Evolutionary conservation across 2,113 vertebrate genomes (phyloP).

Genomic region (Phrynocephalus versicolor): DNA sequence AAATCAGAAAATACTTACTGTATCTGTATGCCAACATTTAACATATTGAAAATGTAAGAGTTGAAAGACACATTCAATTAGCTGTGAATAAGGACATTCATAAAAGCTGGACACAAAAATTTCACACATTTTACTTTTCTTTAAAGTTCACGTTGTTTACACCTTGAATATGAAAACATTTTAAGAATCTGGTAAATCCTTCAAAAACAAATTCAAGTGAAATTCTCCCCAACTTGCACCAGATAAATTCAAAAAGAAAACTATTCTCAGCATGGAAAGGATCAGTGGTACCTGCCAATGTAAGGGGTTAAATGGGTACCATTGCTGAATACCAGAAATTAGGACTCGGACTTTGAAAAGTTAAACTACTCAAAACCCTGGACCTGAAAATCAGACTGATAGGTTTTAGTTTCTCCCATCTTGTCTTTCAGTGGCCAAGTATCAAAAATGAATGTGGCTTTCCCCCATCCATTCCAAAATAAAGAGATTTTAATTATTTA

Average conservation of each 20-base stretch:
- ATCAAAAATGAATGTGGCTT: too few relatives aligned
- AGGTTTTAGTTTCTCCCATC: too few relatives aligned
- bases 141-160: not conserved
- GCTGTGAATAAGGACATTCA: conserved; percentile 16
- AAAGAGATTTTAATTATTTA: too few relatives aligned
- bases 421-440: too few relatives aligned
- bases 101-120: not conserved
- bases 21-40: not conserved
- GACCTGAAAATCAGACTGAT: too few relatives aligned
- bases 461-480: too few relatives aligned
- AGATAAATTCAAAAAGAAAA: not conserved
- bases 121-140: not conserved
- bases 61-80: conserved; percentile 2
- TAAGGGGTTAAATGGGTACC: too few relatives aligned
- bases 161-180: not conserved
- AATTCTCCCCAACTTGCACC: not conserved
- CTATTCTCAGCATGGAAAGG: not conserved
- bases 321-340: too few relatives aligned
- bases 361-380: too few relatives aligned
- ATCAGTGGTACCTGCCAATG: not conserved
- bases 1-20: not conserved
- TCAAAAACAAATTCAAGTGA: not conserved
- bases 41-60: not conserved
- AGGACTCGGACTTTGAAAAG: too few relatives aligned
- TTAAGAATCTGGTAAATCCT: not conserved